Evolutionary conservation across 2,888 invertebrate genomes (phyloP), one percentile per base, ranked within the genome.

Genomic region (Trachelus iudaicus): DNA sequence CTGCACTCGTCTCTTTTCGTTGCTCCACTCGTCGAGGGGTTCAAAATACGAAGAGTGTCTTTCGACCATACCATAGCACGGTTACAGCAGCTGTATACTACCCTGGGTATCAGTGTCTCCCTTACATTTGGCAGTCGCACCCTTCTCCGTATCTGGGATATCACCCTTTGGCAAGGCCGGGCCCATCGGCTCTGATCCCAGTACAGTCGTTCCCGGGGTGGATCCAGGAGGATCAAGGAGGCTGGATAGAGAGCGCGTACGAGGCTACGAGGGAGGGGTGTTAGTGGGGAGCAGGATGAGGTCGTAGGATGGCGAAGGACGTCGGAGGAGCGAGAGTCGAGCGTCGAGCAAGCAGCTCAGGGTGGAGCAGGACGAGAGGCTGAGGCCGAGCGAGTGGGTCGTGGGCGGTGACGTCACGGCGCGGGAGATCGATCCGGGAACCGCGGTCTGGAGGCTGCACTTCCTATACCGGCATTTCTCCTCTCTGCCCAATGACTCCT

Each of bases 351-450:
- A 56, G 40, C 40, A 56, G 40, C 40, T 23, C 40, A 56, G 77
- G 73, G 77, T 77, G 73, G 77, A 77, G 33, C 40, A 40, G 75
- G 74, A 34, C 56, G 75, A 40, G 74, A 69, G 40, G 77, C 69
- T 34, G 74, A 31, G 30, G 37, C 37, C 37, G 69, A 33, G 31
- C 15, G 71, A 71, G 71, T 71, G 71, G 71, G 71, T 71, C 31
- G 71, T 15, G 71, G 35, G 35, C 12, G 35, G 69, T 84, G 82
- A 83, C 81, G 83, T 84, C 83, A 84, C 79, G 77, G 80, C 75
- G 76, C 82, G 83, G 76, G 81, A 83, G 81, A 84, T 84, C 84
- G 84, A 84, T 84, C 81, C 81, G 81, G 76, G 80, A 80, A 80
- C 82, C 83, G 80, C 79, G 83, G 83, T 82, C 80, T 79, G 81